Evolutionary conservation across 2,797 vertebrate genomes (phyloP).

Genomic region (Rallus crepitans): DNA sequence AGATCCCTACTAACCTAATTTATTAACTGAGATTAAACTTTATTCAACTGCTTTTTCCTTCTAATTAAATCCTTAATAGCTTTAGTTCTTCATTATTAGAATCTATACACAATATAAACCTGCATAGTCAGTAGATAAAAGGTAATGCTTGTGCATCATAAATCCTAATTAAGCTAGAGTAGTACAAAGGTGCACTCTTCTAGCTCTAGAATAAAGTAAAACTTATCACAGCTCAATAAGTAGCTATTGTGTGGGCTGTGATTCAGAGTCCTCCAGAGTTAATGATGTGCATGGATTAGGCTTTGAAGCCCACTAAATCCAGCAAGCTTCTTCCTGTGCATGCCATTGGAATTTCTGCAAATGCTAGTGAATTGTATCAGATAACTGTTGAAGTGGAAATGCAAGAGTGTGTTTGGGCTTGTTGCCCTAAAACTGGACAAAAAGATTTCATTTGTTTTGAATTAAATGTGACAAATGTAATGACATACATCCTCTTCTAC

Average conservation of each 20-base stretch:
- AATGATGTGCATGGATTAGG: background rate
- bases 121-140: background rate
- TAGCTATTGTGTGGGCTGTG: background rate
- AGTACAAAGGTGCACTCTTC: background rate
- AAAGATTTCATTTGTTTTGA: background rate
- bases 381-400: background rate
- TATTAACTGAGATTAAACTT: background rate
- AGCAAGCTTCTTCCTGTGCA: background rate
- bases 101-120: background rate
- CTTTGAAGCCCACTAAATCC: background rate
- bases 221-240: background rate
- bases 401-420: background rate
- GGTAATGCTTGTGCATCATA: background rate
- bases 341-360: background rate
- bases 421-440: background rate
- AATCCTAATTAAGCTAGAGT: background rate
- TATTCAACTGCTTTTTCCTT: background rate
- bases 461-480: background rate
- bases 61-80: background rate
- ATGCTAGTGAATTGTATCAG: background rate
- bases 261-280: background rate
- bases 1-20: background rate
- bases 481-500: background rate
- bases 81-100: background rate
- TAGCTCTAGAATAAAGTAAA: background rate